Evolutionary conservation across 2,888 invertebrate species (phyloP), one percentile per base, ranked within the genome.

Genomic region (Hartigia nigra): DNA sequence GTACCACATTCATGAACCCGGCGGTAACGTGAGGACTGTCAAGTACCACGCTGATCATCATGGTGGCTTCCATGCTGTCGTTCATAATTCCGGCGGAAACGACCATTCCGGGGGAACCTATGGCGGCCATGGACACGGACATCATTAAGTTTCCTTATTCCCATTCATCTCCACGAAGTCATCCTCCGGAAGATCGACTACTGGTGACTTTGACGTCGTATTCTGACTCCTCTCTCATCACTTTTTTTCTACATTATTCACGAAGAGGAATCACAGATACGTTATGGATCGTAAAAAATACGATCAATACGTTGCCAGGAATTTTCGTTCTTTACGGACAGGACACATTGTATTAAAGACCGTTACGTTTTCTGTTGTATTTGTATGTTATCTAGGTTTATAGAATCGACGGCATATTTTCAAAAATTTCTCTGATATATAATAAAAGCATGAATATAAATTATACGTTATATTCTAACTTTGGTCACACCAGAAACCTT

Each of bases 1-100:
- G 79, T 92, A 92, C 82, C 87, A 89, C 70, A 81, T 92, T 23
- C 88, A 90, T 70, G 92, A 91, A 76, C 90, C 91, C 3, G 91
- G 90, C 37, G 88, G 87, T 70, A 89, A 88, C 77, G 77, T 87
- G 55, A 85, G 88, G 37, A 86, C 80, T 69, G 92, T 92, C 69
- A 88, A 89, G 77, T 92, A 92, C 82, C 82, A 86, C 77, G 89
- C 91, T 23, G 88, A 91, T 81, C 87, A 86, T 78, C 87, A 89
- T 77, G 85, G 87, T 11, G 91, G 91, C 74, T 91, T 91, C 85
- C 89, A 89, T 78, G 90, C 90, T 1, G 87, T 88, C 32, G 89
- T 91, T 34, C 86, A 89, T 77, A 90, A 89, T 79, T 83, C 83
- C 37, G 87, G 88, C 32, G 87, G 86, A 9, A 88, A 88, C 76